phyloP scores from a whole-genome alignment of 1,140 invertebrate genomes.

The Aphis craccivora region DNA sequence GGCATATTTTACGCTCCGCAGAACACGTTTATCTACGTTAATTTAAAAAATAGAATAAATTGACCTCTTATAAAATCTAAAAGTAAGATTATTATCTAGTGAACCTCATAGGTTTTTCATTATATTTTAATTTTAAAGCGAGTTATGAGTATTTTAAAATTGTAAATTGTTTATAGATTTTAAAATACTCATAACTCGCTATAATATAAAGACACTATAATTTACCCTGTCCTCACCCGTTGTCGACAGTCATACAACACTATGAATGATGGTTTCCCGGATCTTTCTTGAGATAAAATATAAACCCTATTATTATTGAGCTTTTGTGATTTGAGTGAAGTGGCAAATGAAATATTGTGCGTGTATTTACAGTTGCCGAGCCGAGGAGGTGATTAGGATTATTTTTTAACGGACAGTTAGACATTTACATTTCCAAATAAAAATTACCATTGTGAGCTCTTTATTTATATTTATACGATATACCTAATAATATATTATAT shows the following conservation, averaged over 20 bases:
- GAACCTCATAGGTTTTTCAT: too few relatives aligned
- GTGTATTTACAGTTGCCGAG: neutral
- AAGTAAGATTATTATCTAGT: too few relatives aligned
- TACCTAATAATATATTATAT: neutral
- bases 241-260: neutral
- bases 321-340: neutral
- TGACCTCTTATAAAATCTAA: too few relatives aligned
- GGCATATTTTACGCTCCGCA: too few relatives aligned
- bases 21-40: too few relatives aligned
- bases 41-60: too few relatives aligned
- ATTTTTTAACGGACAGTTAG: neutral
- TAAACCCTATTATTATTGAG: neutral
- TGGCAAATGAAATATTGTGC: neutral
- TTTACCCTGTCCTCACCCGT: neutral
- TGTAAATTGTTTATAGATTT: too few relatives aligned
- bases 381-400: neutral
- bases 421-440: neutral
- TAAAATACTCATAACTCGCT: too few relatives aligned
- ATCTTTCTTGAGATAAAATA: neutral
- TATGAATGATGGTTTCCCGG: neutral
- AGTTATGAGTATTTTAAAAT: too few relatives aligned
- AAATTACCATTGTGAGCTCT: neutral
- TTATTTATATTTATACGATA: neutral
- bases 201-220: too few relatives aligned
- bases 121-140: too few relatives aligned